Conservation (phyloP, 2,888 invertebrate genomes). For the Melanotus villosus region DNA sequence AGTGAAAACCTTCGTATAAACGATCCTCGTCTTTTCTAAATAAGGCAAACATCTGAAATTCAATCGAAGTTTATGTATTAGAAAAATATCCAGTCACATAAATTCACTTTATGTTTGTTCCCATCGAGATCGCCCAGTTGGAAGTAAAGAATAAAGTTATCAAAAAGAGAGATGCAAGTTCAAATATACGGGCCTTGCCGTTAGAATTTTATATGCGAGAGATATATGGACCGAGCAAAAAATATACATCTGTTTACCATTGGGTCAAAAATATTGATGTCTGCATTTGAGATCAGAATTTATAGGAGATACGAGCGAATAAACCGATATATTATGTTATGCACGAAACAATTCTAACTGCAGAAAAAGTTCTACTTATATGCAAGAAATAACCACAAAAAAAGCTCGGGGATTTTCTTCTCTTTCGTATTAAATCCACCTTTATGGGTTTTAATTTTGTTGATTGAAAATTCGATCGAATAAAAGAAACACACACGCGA, state of each 20-base stretch:
- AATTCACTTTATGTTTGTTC: slow-evolving; percentile 52
- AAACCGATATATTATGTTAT: slow-evolving; percentile 19
- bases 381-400: not conserved
- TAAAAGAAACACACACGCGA: not conserved
- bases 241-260: slow-evolving; percentile 59
- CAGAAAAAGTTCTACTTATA: not conserved
- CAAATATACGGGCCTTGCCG: slow-evolving; percentile 53
- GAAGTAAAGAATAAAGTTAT: slow-evolving; percentile 55
- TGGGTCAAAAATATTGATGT: slow-evolving; percentile 58
- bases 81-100: slow-evolving; percentile 48
- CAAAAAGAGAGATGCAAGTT: slow-evolving; percentile 56
- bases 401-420: not conserved
- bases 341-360: slow-evolving; percentile 10
- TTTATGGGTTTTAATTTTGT: not conserved
- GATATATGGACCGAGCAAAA: slow-evolving; percentile 54
- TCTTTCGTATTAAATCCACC: not conserved
- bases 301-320: slow-evolving; percentile 46
- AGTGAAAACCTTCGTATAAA: not conserved
- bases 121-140: slow-evolving; percentile 49
- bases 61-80: slow-evolving; percentile 42
- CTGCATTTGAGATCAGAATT: slow-evolving; percentile 56
- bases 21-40: slow-evolving; percentile 7
- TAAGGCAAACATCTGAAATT: slow-evolving; percentile 32
- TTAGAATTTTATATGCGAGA: slow-evolving; percentile 55
- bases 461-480: slow-evolving; percentile 8